Base-by-base conservation (phyloP, 2,797 vertebrate genomes). In the Microctenopoma lineatum region DNA sequence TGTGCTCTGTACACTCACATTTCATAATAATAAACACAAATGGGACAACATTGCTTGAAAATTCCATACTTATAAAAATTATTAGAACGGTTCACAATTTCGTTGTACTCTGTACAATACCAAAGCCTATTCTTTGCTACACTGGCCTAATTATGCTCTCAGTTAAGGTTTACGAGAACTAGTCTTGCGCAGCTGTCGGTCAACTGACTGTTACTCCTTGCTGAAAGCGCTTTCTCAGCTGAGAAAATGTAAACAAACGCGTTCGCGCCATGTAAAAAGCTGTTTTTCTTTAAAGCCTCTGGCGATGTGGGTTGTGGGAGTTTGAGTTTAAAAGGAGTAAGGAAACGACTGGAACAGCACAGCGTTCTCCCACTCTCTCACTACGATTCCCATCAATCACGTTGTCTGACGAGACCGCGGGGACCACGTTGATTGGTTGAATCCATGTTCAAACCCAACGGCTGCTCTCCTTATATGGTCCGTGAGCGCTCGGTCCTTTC, bases 391-490 rank as follows among this genome's bases (percentile, higher is more conserved):
- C 93, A 69, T 36, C 32, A 88, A 92, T 55, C 92, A 80, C n/a
- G 15, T 52, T 55, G 59, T 15, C 68, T 5, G 73, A 71, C 25
- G 59, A 25, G 39, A 15, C 50, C 42, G 45, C 13, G 18, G 59
- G 55, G 38, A 14, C 0, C 0, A 46, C 77, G 1, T 29, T 27
- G 81, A 94, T 94, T 93, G 94, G 94, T 61, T 67, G 69, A n/a
- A 21, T 3, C 2, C 7, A 1, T 38, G 73, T 94, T 94, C 87
- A 92, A 94, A 94, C 80, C 14, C 70, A 77, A 87, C 85, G 76
- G 82, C 72, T 65, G 59, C 73, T 32, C 68, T 89, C 94, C 94
- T 87, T 92, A 94, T 93, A 88, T 92, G 92, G 94, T 71, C 79
- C 84, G 84, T 48, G 48, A 65, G 69, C 50, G 76, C 38, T 67